Conservation (phyloP, 1,140 invertebrate species). For the Drosophila funebris region DNA sequence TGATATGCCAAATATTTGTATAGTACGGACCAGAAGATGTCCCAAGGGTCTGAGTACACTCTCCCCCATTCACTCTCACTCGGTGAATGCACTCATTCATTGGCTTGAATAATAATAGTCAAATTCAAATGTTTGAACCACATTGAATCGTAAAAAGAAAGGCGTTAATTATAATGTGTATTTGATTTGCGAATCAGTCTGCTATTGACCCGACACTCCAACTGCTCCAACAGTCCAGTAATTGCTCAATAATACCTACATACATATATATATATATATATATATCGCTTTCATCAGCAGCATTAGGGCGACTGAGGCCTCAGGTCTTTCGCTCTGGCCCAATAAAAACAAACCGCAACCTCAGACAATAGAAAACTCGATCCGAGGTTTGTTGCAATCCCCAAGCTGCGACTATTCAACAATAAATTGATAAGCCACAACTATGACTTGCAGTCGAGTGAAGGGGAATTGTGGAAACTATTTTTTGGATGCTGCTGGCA, state of each 20-base stretch:
- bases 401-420: constrained; percentile 6
- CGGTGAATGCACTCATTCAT: constrained; percentile 10
- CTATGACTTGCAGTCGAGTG: constrained; percentile 36
- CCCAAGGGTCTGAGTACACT: not conserved
- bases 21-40: constrained; percentile 6
- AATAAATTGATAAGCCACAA: constrained; percentile 19
- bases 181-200: constrained; percentile 60
- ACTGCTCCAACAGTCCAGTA: constrained; percentile 24
- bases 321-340: constrained; percentile 18
- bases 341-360: constrained; percentile 45
- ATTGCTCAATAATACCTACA: constrained; percentile 45
- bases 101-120: constrained; percentile 18
- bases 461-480: constrained; percentile 1
- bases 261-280: not conserved
- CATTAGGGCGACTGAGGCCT: constrained; percentile 12
- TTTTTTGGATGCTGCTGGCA: constrained; percentile 1
- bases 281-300: constrained; percentile 35
- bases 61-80: not conserved
- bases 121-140: not conserved
- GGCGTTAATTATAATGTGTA: constrained; percentile 58
- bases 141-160: not conserved
- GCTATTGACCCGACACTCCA: constrained; percentile 40
- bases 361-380: constrained; percentile 21
- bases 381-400: constrained; percentile 37
- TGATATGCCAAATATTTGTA: constrained; percentile 5